Evolutionary conservation across 2,797 vertebrate species (phyloP).

Genomic region (Ptychobarbus kaznakovi): DNA sequence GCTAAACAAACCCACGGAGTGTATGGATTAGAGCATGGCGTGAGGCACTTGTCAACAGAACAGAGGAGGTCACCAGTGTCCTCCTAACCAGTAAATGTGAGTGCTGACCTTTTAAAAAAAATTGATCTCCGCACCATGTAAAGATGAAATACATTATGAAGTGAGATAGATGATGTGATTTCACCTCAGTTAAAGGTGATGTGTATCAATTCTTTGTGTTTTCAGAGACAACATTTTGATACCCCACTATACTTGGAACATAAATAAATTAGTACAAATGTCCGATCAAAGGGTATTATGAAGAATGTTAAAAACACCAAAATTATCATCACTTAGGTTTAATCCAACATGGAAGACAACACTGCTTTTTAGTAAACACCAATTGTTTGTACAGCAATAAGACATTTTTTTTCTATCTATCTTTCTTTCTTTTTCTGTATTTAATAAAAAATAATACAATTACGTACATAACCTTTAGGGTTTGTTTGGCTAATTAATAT

Average conservation of each 20-base stretch:
- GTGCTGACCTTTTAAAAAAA: neutral
- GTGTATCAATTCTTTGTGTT: neutral
- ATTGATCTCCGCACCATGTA: neutral
- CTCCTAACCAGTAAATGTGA: neutral
- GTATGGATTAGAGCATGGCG: constrained; percentile 57
- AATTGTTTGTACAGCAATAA: neutral
- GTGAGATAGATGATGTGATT: neutral
- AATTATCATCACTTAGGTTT: neutral
- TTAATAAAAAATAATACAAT: neutral
- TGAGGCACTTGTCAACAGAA: constrained; percentile 18
- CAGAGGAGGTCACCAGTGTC: neutral
- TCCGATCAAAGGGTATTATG: neutral
- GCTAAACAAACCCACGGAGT: constrained; percentile 61
- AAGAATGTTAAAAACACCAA: neutral
- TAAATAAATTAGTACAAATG: neutral
- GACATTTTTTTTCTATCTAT: neutral
- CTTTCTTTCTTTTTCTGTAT: neutral
- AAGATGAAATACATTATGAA: neutral
- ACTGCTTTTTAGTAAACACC: neutral
- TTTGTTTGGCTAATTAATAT: neutral
- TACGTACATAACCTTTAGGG: neutral
- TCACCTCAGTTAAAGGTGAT: neutral
- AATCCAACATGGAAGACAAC: neutral
- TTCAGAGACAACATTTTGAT: neutral
- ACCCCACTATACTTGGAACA: neutral